Evolutionary conservation across 2,113 vertebrate species (phyloP).

Genomic region (Guaruba guarouba): DNA sequence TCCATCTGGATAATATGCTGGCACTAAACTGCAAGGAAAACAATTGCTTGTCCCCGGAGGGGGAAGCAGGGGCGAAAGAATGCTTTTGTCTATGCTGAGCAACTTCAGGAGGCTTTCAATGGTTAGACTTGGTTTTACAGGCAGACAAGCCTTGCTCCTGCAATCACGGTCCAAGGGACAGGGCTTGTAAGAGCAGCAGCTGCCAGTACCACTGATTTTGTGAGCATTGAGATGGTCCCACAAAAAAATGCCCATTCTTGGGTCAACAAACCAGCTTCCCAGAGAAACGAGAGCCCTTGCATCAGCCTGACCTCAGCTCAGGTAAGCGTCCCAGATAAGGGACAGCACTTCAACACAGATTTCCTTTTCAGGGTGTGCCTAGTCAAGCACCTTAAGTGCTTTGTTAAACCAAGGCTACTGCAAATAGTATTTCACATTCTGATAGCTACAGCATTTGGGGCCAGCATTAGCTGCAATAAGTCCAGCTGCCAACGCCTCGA

Average conservation of each 20-base stretch:
- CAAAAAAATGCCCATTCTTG: neutral
- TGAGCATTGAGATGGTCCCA: neutral
- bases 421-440: constrained; percentile 31
- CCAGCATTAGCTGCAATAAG: neutral
- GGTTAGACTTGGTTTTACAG: constrained; percentile 42
- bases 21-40: constrained; percentile 69
- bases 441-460: constrained; percentile 9
- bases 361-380: constrained; percentile 62
- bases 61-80: constrained; percentile 59
- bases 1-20: constrained; percentile 71
- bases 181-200: neutral
- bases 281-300: neutral
- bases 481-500: neutral
- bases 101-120: constrained; percentile 52
- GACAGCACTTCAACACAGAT: constrained; percentile 31
- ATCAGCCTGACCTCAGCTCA: constrained; percentile 60
- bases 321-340: constrained; percentile 56
- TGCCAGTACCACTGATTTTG: neutral
- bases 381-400: constrained; percentile 33
- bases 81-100: constrained; percentile 67
- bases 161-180: neutral
- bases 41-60: constrained; percentile 67
- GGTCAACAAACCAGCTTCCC: neutral
- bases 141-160: constrained; percentile 4
- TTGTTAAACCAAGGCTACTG: constrained; percentile 47